phyloP scores from a whole-genome alignment of 2,797 vertebrate species.

The Smutsia gigantea region DNA sequence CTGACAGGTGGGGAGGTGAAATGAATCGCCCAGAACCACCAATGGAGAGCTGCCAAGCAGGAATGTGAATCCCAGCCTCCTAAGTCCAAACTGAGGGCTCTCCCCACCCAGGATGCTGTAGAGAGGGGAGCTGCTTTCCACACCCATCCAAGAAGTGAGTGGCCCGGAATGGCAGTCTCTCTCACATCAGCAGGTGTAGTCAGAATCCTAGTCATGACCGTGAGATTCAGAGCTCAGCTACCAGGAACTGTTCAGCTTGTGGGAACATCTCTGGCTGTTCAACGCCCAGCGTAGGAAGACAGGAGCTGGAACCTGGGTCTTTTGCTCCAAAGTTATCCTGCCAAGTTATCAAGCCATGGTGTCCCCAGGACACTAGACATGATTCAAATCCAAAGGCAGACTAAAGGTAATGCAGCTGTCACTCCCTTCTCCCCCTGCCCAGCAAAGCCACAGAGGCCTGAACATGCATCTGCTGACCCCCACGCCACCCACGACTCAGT shows the following conservation, averaged over 20 bases:
- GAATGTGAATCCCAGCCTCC: not conserved
- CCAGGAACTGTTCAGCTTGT: slow-evolving; percentile 90
- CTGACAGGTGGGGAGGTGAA: fast-evolving
- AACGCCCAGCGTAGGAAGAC: slow-evolving; percentile 90
- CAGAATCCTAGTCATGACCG: slow-evolving; percentile 60
- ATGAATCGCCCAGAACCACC: not conserved
- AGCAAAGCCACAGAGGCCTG: not conserved
- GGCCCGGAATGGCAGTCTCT: not conserved
- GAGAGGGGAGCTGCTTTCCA: not conserved
- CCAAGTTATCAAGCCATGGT: slow-evolving; percentile 92
- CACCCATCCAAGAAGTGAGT: fast-evolving
- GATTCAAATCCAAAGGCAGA: slow-evolving; percentile 94
- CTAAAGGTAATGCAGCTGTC: slow-evolving; percentile 93
- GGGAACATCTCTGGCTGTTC: slow-evolving; percentile 91
- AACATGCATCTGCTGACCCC: not conserved
- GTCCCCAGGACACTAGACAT: slow-evolving; percentile 91
- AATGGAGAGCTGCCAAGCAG: fast-evolving
- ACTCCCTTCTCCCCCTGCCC: slow-evolving; percentile 84
- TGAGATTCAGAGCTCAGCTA: slow-evolving; percentile 75
- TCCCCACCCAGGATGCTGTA: fast-evolving
- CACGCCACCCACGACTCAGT: slow-evolving; percentile 90
- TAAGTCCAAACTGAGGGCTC: fast-evolving
- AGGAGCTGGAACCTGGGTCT: slow-evolving; percentile 88
- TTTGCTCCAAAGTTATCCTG: slow-evolving; percentile 91
- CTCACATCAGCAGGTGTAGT: not conserved